Conservation (phyloP, 2,113 vertebrate species). For the Ceratotherium simum region DNA sequence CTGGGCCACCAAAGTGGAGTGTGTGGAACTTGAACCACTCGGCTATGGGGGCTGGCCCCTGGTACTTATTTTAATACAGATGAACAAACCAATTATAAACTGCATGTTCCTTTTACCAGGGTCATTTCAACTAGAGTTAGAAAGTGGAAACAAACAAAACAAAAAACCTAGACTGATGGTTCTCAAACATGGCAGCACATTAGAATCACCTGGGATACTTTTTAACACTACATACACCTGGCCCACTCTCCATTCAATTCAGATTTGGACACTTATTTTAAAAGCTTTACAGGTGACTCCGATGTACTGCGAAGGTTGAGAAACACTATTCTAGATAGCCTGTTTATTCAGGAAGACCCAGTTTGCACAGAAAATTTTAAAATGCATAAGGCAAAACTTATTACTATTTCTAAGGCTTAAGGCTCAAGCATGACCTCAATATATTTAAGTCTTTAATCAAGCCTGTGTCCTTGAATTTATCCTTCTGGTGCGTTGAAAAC, state of each 20-base stretch:
- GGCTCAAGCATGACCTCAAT: background rate
- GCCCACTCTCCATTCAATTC: background rate
- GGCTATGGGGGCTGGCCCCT: background rate
- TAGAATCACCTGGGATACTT: background rate
- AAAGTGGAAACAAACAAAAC: background rate
- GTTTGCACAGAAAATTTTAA: constrained; percentile 8
- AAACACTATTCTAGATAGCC: background rate
- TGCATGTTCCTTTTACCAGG: constrained; percentile 6
- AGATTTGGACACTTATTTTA: background rate
- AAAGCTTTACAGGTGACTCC: constrained; percentile 17
- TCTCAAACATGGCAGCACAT: background rate
- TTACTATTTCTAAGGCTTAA: constrained; percentile 3
- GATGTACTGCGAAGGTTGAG: background rate
- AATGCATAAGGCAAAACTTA: background rate
- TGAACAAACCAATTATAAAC: constrained; percentile 20
- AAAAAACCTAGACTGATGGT: background rate
- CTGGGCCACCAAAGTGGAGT: too few species aligned
- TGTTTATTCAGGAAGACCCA: background rate
- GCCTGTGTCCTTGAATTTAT: background rate
- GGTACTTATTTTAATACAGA: constrained; percentile 3
- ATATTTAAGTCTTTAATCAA: background rate
- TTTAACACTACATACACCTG: background rate
- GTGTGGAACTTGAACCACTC: too few species aligned
- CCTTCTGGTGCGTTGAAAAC: constrained; percentile 26
- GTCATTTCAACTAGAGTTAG: constrained; percentile 41